phyloP scores from a whole-genome alignment of 1,140 invertebrate genomes.

The Bicyclus anynana region DNA sequence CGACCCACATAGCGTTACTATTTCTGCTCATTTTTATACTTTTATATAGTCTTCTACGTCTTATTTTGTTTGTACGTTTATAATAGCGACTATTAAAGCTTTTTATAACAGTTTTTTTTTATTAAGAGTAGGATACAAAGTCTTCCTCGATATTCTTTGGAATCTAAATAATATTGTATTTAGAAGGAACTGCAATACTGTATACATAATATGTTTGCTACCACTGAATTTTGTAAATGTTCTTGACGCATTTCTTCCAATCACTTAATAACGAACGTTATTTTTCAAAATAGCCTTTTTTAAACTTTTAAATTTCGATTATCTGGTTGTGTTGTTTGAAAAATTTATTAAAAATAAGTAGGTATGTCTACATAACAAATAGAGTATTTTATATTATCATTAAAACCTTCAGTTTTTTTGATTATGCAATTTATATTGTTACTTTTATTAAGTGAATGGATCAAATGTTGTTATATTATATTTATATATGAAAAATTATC shows the following conservation, averaged over 20 bases:
- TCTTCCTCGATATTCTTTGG: slow-evolving; percentile 66
- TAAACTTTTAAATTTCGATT: no score
- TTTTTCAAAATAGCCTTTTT: no score
- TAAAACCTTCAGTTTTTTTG: no score
- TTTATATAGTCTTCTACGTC: slow-evolving; percentile 53
- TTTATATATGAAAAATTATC: slow-evolving; percentile 39
- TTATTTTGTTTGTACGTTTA: slow-evolving; percentile 26
- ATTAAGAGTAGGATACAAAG: slow-evolving; percentile 42
- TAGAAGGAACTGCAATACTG: slow-evolving; percentile 33
- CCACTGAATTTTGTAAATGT: slow-evolving; percentile 19
- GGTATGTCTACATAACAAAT: neutral
- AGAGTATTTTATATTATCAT: no score
- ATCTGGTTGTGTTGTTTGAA: no score
- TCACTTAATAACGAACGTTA: slow-evolving; percentile 30
- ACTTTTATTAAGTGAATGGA: slow-evolving; percentile 38
- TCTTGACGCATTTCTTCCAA: slow-evolving; percentile 24
- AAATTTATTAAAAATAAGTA: no score
- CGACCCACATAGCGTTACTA: slow-evolving; percentile 33
- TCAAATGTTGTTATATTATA: slow-evolving; percentile 35
- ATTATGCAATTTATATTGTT: no score
- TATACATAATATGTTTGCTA: slow-evolving; percentile 30
- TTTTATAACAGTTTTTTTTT: slow-evolving; percentile 22
- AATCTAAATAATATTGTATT: slow-evolving; percentile 31
- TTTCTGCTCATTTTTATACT: slow-evolving; percentile 70
- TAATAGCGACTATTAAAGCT: slow-evolving; percentile 25